Evolutionary conservation across 2,797 vertebrate genomes (phyloP).

Genomic region (Allobates femoralis): DNA sequence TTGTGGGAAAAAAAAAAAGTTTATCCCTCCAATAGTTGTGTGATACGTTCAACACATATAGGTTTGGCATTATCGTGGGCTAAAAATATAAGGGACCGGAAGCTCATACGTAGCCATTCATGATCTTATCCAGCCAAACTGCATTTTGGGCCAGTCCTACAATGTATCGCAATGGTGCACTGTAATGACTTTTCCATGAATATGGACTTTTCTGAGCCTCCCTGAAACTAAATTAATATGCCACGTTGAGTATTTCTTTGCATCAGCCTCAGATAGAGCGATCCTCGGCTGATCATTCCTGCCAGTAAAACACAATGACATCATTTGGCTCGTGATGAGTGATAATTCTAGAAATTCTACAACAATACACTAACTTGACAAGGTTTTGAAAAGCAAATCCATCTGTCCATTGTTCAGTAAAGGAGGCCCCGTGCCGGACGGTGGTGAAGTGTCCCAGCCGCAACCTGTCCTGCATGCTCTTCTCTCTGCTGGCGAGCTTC

Average conservation of each 20-base stretch:
- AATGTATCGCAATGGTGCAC: not conserved
- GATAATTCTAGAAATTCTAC: conserved; percentile 68
- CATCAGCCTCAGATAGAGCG: not conserved
- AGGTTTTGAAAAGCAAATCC: conserved; percentile 99
- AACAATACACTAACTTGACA: conserved; percentile 87
- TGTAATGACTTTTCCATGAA: conserved; percentile 16
- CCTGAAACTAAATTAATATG: conserved; percentile 17
- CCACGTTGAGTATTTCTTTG: conserved; percentile 42
- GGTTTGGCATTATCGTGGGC: not conserved
- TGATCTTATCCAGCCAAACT: too few species aligned
- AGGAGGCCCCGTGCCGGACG: conserved; percentile 97
- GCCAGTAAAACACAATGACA: conserved; percentile 46
- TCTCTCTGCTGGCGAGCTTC: conserved; percentile 96
- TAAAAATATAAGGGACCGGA: not conserved
- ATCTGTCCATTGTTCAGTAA: conserved; percentile 99
- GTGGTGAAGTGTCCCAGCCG: conserved; percentile 98
- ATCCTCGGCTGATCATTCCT: conserved; percentile 23
- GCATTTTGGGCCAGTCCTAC: not conserved
- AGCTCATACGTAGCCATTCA: not conserved
- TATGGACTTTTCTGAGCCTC: not conserved
- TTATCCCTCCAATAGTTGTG: too few species aligned
- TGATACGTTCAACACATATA: too few species aligned
- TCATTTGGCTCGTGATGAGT: conserved; percentile 60
- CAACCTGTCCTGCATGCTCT: conserved; percentile 98
- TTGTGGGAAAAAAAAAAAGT: too few species aligned